Evolutionary conservation across 2,113 vertebrate species (phyloP).

Genomic region (Actenoides lindsayi): DNA sequence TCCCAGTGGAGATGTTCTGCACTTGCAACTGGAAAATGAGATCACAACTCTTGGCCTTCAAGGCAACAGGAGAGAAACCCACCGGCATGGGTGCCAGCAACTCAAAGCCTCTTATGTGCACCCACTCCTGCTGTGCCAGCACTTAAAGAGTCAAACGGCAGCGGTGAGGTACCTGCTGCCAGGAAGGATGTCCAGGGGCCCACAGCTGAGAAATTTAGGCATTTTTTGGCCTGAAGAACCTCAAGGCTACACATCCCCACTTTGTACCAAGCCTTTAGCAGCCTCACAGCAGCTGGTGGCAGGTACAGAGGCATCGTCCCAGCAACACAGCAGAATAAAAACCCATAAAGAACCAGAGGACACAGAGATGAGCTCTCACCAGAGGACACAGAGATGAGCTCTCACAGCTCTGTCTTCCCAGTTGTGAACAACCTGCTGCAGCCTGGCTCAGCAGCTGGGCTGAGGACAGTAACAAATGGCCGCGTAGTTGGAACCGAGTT

Average conservation of each 20-base stretch:
- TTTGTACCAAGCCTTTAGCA: background rate
- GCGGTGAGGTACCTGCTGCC: background rate
- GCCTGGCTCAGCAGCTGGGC: background rate
- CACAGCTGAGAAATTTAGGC: background rate
- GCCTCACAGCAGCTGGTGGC: background rate
- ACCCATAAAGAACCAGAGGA: background rate
- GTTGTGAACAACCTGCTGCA: background rate
- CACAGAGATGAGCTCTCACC: background rate
- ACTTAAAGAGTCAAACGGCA: background rate
- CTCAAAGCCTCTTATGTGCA: background rate
- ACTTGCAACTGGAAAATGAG: background rate
- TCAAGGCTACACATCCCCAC: background rate
- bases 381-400: background rate
- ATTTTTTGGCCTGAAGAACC: background rate
- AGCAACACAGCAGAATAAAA: background rate
- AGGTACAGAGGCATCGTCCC: background rate
- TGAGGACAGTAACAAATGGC: conserved; percentile 24
- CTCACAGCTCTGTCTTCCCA: background rate
- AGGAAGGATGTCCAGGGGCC: background rate
- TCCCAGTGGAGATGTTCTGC: background rate
- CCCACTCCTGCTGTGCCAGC: background rate
- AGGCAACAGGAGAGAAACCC: background rate
- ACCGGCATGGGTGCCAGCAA: background rate
- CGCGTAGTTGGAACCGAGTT: background rate
- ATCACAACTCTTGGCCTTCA: background rate